Base-by-base conservation (phyloP, 2,113 vertebrate genomes). In the Malurus cyaneus region DNA sequence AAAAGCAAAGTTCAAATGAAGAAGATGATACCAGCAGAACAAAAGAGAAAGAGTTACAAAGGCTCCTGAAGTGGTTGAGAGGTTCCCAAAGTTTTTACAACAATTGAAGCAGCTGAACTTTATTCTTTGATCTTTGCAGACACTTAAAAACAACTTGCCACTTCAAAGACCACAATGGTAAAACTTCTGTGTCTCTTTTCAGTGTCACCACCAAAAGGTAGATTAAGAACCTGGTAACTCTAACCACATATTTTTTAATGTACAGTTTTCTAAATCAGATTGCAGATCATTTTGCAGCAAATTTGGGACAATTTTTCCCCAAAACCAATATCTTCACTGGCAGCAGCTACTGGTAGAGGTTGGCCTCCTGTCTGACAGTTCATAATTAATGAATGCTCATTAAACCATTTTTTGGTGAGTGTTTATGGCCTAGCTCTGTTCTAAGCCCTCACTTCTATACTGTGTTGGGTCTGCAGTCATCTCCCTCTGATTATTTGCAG, bases 1-100 rank as follows among this genome's bases (percentile, higher is more conserved):
- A 49, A 92, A 93, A 77, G 49, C 85, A 94, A 92, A 92, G 93
- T 80, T 96, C 91, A 96, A 92, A 59, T 36, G 34, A 29, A 84
- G 71, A 88, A 80, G 52, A 54, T 64, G 31, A 66, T 60, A 52
- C 26, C 72, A 78, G 74, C 21, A 21, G 86, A 89, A 83, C 29
- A 90, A 83, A 42, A 82, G n/a, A 89, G 42, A 85, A 21, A 81
- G 78, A 80, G 62, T 78, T 83, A 92, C 59, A 80, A 77, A 83
- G 67, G 24, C 29, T 89, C 8, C 32, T 96, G 67, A 93, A 96
- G 92, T 90, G 64, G 36, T 80, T 89, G 60, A 92, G 89, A 62
- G 54, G 84, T 88, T 94, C 39, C 29, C 14, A 23, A 86, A 90
- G 80, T 78, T 92, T 92, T 90, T 70, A n/a, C 7, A 86, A 47